A percentile compares a stretch with the other conserved stretches of the same genome.
Conservation (phyloP, 2,797 vertebrate species). For the Ctenosaura bakeri region DNA sequence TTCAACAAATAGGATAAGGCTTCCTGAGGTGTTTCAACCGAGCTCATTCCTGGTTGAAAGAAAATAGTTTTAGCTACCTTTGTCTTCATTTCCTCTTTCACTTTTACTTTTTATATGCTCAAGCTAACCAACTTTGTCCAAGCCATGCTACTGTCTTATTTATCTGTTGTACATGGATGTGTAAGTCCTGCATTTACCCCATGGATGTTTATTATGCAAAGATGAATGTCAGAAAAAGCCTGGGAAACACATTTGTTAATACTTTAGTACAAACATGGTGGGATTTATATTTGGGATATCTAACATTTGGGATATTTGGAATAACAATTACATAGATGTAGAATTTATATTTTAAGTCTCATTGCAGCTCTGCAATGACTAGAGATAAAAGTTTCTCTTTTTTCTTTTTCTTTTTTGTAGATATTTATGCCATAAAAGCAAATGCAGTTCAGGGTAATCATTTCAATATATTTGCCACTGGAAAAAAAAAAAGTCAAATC, state of each 20-base stretch:
- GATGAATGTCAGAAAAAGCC: neutral
- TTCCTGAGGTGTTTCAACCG: neutral
- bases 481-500: neutral
- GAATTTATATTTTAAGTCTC: neutral
- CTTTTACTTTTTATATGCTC: too few species aligned
- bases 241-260: neutral
- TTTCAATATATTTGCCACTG: slow-evolving; percentile 32
- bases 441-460: neutral
- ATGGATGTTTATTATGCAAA: neutral
- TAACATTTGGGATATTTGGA: neutral
- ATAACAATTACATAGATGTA: neutral
- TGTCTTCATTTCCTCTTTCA: too few species aligned
- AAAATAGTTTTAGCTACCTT: too few species aligned
- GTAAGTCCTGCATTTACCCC: neutral
- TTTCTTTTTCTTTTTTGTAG: neutral
- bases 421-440: neutral
- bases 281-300: neutral
- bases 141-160: too few species aligned
- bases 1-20: neutral
- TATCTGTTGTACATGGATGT: neutral
- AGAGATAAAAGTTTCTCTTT: neutral
- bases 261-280: neutral
- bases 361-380: neutral
- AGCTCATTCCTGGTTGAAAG: neutral
- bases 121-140: too few species aligned